Evolutionary conservation across 2,888 invertebrate species (phyloP).

Genomic region (Caenorhabditis japonica): DNA sequence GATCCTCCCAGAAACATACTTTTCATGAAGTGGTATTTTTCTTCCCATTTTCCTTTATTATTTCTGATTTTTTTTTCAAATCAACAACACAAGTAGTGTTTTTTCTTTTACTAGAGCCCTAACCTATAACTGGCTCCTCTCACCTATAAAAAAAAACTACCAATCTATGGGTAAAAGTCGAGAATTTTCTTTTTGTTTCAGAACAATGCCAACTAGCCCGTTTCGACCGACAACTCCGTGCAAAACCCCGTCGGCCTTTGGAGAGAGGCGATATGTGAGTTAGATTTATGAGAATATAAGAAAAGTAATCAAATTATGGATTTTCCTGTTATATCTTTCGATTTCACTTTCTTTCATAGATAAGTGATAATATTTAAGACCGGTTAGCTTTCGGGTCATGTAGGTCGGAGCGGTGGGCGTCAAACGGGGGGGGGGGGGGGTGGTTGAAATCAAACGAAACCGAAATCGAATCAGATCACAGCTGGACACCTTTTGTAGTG

Average conservation of each 20-base stretch:
- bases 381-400: slow-evolving; percentile 29
- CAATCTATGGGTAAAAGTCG: too few species aligned
- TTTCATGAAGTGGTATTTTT: too few species aligned
- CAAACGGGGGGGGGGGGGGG: neutral
- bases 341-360: neutral
- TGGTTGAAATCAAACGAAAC: slow-evolving; percentile 25
- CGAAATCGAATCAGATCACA: slow-evolving; percentile 30
- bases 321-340: too few species aligned
- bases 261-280: slow-evolving; percentile 63
- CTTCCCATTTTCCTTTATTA: too few species aligned
- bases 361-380: slow-evolving; percentile 16
- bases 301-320: too few species aligned
- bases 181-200: slow-evolving; percentile 40
- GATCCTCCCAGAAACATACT: too few species aligned
- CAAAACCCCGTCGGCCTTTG: slow-evolving; percentile 55
- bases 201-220: slow-evolving; percentile 42
- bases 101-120: too few species aligned
- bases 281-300: too few species aligned
- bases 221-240: slow-evolving; percentile 38
- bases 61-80: too few species aligned
- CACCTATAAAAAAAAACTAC: too few species aligned
- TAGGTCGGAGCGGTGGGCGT: neutral
- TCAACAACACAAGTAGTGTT: too few species aligned
- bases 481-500: slow-evolving; percentile 42
- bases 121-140: too few species aligned